These are phyloP conservation scores for Neoitamus cyanurus DNA, from an alignment of 2,888 invertebrate species.

Conservation along the genomic window DNA sequence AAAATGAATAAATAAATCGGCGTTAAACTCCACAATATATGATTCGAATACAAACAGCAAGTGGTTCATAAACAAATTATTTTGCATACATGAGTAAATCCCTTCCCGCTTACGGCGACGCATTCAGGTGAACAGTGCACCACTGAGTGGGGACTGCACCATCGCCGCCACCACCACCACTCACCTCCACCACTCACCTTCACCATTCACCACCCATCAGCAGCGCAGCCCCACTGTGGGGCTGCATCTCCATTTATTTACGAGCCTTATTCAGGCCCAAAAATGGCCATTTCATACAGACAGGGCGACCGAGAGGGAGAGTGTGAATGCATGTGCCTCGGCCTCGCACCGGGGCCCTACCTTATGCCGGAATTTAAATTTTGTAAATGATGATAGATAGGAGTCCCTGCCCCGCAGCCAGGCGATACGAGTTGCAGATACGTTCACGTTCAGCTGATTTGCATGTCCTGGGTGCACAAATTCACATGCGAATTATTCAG, in stretches of 20 bases:
- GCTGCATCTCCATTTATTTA: constrained; percentile 28
- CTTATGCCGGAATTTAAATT: constrained; percentile 45
- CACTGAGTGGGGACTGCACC: not conserved
- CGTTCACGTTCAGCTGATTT: constrained; percentile 15
- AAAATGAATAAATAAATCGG: constrained; percentile 45
- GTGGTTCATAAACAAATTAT: constrained; percentile 44
- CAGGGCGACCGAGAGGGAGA: not conserved
- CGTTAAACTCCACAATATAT: constrained; percentile 39
- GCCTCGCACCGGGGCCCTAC: not conserved
- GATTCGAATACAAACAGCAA: constrained; percentile 39
- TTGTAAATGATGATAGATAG: constrained; percentile 43
- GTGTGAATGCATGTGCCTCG: not conserved
- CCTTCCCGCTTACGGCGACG: constrained; percentile 8
- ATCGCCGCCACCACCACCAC: not conserved
- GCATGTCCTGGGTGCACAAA: constrained; percentile 23
- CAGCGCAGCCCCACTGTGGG: not conserved
- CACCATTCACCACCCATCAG: not conserved
- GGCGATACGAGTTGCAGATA: constrained; percentile 14
- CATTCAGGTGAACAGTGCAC: constrained; percentile 9
- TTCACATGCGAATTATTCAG: constrained; percentile 31
- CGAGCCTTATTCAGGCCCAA: constrained; percentile 32
- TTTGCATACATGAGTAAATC: constrained; percentile 43
- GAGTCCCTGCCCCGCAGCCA: not conserved
- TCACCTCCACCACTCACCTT: not conserved
- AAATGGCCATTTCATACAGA: constrained; percentile 17